phyloP scores from a whole-genome alignment of 2,113 vertebrate genomes.

The Piprites chloris region DNA sequence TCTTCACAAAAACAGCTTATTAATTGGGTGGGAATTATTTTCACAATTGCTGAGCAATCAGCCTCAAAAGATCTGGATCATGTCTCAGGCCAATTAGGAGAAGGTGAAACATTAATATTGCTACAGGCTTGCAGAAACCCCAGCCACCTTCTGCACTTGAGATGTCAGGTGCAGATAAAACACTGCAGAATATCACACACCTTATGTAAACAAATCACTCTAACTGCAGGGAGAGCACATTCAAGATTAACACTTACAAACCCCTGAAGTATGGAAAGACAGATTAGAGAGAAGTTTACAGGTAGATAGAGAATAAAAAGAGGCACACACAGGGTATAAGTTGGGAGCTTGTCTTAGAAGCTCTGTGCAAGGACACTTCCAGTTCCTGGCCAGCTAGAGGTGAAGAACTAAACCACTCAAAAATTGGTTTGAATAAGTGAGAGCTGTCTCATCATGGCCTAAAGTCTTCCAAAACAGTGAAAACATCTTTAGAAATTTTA shows the following conservation, averaged over 20 bases:
- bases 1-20: not conserved
- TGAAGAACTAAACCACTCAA: not conserved
- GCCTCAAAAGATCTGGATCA: not conserved
- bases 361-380: not conserved
- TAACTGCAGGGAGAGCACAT: not conserved
- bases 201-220: not conserved
- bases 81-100: not conserved
- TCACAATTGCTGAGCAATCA: not conserved
- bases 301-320: not conserved
- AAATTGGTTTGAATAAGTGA: not conserved
- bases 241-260: not conserved
- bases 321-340: not conserved
- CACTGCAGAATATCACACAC: not conserved
- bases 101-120: not conserved
- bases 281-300: not conserved
- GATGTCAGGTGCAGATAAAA: not conserved
- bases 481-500: not conserved
- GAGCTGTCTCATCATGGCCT: not conserved
- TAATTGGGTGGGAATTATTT: not conserved
- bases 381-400: not conserved
- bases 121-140: not conserved
- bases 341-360: not conserved
- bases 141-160: not conserved
- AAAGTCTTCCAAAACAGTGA: not conserved
- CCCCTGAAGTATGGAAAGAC: not conserved